Evolutionary conservation across 2,113 vertebrate species (phyloP), one percentile per base, ranked within the genome.

Genomic region (Tonatia bakeri): DNA sequence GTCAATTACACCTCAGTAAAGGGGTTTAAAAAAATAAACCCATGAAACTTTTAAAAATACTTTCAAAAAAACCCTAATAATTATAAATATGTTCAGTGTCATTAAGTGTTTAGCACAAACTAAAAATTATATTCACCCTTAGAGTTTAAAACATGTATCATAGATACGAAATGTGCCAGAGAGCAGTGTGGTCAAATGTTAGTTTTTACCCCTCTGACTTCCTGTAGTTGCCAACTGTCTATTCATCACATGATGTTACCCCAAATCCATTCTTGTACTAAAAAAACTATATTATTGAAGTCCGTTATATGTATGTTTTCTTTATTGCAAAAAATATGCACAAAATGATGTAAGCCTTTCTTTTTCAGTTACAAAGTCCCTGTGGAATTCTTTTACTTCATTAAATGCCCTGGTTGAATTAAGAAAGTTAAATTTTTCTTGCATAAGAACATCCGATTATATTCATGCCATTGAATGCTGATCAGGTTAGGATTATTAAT

Each of bases 341-440:
- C 69, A 64, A 86, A 87, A 83, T 43, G 20, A 77, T 40, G 38
- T 54, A 47, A 86, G 82, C 43, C 33, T 47, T 90, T 94, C 43
- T 47, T 90, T 95, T 96, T 38, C 28, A 91, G 26, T 65, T 93
- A 73, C n/a, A 65, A 94, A 94, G 16, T 6, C 28, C 9, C 86
- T 75, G 5, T 31, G 20, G 82, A 69, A 47, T 90, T 70, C 45
- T 91, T 93, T 38, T 26, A 94, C 20, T 64, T 64, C 47, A 64
- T 1, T 79, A 69, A 96, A 89, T 82, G 31, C 13, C 10, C 70
- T 80, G 26, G n/a, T 80, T 91, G 47, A 92, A 56, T 95, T 81
- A 94, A 81, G 38, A 87, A 77, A 94, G 54, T 82, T 31, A 61
- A 79, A 61, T 43, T 80, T 94, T 79, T 36, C 73, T 16, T 65